A percentile compares a stretch with the other conserved stretches of the same genome.
Conservation (phyloP, 2,888 invertebrate species). For the Cordilura impudica region DNA sequence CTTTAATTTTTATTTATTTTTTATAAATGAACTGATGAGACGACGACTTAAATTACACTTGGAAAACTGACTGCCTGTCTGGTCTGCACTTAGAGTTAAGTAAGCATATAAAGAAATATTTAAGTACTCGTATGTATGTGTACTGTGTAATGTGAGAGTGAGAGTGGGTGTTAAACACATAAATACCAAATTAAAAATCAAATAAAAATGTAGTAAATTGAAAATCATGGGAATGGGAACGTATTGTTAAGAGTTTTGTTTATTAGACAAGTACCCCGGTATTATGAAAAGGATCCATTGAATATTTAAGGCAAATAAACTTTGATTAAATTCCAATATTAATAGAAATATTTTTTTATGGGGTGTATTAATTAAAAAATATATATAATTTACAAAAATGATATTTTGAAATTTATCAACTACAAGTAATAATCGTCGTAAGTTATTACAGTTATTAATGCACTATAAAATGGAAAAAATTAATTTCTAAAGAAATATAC, state of each 20-base stretch:
- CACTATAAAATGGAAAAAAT: too few species aligned
- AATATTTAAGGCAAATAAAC: background rate
- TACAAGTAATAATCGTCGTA: too few species aligned
- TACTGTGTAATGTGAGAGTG: background rate
- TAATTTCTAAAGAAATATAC: too few species aligned
- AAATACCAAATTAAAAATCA: constrained; percentile 2
- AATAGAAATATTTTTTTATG: too few species aligned
- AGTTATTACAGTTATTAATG: too few species aligned
- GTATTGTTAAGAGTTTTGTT: background rate
- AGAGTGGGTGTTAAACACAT: constrained; percentile 41
- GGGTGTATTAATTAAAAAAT: too few species aligned
- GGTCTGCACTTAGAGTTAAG: background rate
- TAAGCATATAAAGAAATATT: background rate
- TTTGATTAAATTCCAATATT: background rate
- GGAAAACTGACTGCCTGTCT: background rate
- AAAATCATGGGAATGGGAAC: constrained; percentile 23
- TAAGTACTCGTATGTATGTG: too few species aligned
- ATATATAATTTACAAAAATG: too few species aligned
- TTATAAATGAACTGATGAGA: constrained; percentile 11
- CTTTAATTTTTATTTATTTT: too few species aligned
- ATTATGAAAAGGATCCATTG: background rate
- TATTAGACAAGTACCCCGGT: background rate
- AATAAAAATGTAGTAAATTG: background rate
- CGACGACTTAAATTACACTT: constrained; percentile 17
- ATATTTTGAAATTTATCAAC: too few species aligned